A percentile compares a stretch with the other conserved stretches of the same genome.
Evolutionary conservation across 1,140 invertebrate genomes (phyloP).

Genomic region (Akabosia matsudoensis): DNA sequence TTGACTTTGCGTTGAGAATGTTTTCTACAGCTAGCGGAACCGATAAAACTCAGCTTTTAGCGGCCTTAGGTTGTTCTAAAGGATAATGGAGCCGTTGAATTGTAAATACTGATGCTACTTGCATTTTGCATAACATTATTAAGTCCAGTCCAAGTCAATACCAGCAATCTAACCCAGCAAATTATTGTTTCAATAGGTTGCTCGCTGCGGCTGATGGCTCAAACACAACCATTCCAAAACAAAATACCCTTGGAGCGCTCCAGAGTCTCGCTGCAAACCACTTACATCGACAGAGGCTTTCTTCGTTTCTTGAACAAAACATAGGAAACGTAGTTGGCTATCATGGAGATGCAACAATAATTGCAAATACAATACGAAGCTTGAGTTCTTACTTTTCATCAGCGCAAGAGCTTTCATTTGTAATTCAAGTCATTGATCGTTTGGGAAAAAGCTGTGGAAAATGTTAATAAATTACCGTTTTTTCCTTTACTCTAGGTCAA

Average conservation of each 20-base stretch:
- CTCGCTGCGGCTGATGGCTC: not conserved
- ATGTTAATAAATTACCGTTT: no score
- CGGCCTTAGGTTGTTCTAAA: not conserved
- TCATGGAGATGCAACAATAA: not conserved
- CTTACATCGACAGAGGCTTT: not conserved
- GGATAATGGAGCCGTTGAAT: not conserved
- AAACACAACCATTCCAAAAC: not conserved
- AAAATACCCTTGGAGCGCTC: not conserved
- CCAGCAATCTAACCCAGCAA: no score
- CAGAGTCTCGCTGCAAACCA: constrained; percentile 7
- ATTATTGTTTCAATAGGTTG: not conserved
- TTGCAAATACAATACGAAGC: not conserved
- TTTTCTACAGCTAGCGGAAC: not conserved
- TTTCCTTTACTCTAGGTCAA: not conserved
- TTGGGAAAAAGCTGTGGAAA: not conserved
- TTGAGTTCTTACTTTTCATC: not conserved
- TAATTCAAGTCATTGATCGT: not conserved
- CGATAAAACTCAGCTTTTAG: not conserved
- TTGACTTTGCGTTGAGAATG: not conserved
- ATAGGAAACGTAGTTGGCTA: not conserved
- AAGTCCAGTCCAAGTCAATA: no score
- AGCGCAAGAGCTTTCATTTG: not conserved
- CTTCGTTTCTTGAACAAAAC: not conserved
- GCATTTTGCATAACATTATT: no score
- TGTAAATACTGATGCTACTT: not conserved